phyloP scores from a whole-genome alignment of 2,888 invertebrate species.

The Erebia palarica region DNA sequence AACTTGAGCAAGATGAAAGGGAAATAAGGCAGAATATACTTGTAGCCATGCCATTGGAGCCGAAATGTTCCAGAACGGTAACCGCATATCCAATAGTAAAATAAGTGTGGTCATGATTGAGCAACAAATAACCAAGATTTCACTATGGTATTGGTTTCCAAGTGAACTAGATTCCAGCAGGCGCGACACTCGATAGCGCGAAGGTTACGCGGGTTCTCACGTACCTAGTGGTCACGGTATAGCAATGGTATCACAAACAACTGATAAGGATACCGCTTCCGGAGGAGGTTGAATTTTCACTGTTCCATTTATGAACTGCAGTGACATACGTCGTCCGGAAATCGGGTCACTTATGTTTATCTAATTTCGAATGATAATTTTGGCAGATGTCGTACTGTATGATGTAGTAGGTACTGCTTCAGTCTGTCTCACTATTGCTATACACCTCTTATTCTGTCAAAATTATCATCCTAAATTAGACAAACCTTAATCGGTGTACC shows the following conservation, averaged over 20 bases:
- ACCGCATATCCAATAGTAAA: background rate
- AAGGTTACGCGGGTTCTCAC: constrained; percentile 60
- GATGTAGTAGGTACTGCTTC: too few relatives aligned
- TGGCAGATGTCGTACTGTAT: too few relatives aligned
- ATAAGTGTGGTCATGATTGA: background rate
- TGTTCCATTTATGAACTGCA: constrained; percentile 39
- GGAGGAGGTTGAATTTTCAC: constrained; percentile 58
- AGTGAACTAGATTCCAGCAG: constrained; percentile 21
- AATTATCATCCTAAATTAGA: too few relatives aligned
- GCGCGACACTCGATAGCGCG: constrained; percentile 10
- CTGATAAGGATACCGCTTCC: constrained; percentile 75
- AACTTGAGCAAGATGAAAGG: too few relatives aligned
- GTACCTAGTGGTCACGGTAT: constrained; percentile 54
- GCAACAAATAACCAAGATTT: constrained; percentile 15
- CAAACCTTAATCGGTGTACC: too few relatives aligned
- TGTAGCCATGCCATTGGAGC: too few relatives aligned
- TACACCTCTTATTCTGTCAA: too few relatives aligned
- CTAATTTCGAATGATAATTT: too few relatives aligned
- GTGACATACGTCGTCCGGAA: constrained; percentile 26
- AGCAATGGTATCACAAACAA: constrained; percentile 63
- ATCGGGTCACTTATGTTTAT: constrained; percentile 22
- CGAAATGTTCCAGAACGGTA: too few relatives aligned
- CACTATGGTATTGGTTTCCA: constrained; percentile 10
- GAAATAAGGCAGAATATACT: too few relatives aligned
- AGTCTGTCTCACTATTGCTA: too few relatives aligned